Evolutionary conservation across 2,797 vertebrate species (phyloP), one percentile per base, ranked within the genome.

Genomic region (Chelmon rostratus): DNA sequence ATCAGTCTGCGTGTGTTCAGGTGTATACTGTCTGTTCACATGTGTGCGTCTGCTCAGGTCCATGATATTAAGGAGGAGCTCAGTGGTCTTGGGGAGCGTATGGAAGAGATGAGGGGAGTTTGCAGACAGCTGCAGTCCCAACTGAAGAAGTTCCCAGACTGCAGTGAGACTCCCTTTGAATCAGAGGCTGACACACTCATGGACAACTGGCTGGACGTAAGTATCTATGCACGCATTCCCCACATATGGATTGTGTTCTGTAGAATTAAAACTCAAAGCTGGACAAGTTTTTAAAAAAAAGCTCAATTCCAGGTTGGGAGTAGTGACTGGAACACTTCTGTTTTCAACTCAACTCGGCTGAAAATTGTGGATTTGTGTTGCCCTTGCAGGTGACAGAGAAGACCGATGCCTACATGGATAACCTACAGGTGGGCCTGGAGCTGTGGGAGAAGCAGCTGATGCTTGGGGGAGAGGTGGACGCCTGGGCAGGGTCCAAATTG

Each of bases 161-260:
- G 96, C 88, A 93, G 94, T 12, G 96, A 97, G 53, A 90, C 95
- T 10, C 95, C 96, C 0, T 99, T 98, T 12, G 96, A 99, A 85
- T 92, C 93, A 1, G 98, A 98, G 84, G 97, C 98, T 31, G 96
- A 98, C 69, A 21, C 93, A 2, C 94, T 99, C 79, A 95, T 98
- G 93, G 98, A 99, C 93, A 95, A 91, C 92, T 99, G 98, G 98
- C 94, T 99, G 90, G 98, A 99, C 85, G 98, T 99, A 95, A 88
- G 97, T 2, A 37, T 11, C n/a, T 4, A 0, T 31, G 12, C 16
- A 19, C 33, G 4, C n/a, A 54, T 35, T 42, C n/a, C 21, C 2
- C 35, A 59, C 28, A 52, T 49, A 50, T 10, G 2, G 9, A 35
- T 31, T 49, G 16, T 1, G 1, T 13, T 40, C 6, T 37, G 12